phyloP scores from a whole-genome alignment of 2,113 vertebrate genomes.

The Odontophorus gujanensis region DNA sequence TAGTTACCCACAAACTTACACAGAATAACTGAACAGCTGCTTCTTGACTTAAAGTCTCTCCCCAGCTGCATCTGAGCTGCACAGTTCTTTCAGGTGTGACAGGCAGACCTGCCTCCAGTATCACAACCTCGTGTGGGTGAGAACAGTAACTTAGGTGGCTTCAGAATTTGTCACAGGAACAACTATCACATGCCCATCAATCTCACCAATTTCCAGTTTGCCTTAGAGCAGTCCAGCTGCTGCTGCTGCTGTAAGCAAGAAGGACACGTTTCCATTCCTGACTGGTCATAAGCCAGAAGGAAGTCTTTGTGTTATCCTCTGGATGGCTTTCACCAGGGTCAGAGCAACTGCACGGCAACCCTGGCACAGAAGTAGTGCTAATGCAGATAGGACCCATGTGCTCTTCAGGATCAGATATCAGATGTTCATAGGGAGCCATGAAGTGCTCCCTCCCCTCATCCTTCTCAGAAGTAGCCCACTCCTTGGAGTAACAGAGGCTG shows the following conservation, averaged over 20 bases:
- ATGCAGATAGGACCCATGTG: not conserved
- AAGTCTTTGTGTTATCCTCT: not conserved
- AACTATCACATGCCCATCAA: not conserved
- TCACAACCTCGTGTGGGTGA: not conserved
- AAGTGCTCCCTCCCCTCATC: not conserved
- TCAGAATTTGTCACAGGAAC: constrained; percentile 12
- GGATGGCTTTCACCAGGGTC: not conserved
- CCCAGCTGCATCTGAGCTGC: not conserved
- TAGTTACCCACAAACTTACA: constrained; percentile 17
- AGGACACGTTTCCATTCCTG: not conserved
- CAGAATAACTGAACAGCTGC: constrained; percentile 44
- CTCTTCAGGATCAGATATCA: not conserved
- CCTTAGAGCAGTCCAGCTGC: not conserved
- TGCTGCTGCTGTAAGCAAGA: not conserved
- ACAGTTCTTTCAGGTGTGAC: constrained; percentile 53
- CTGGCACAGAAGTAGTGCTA: not conserved
- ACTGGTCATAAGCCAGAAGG: not conserved
- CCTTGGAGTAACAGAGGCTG: not conserved
- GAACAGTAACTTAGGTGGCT: constrained; percentile 2
- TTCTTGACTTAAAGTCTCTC: constrained; percentile 50
- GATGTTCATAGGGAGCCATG: not conserved
- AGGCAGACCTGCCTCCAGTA: constrained; percentile 32
- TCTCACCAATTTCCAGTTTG: not conserved
- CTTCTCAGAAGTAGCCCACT: not conserved
- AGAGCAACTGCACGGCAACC: not conserved